Evolutionary conservation across 2,888 invertebrate genomes (phyloP).

Genomic region (Tridacna gigas): DNA sequence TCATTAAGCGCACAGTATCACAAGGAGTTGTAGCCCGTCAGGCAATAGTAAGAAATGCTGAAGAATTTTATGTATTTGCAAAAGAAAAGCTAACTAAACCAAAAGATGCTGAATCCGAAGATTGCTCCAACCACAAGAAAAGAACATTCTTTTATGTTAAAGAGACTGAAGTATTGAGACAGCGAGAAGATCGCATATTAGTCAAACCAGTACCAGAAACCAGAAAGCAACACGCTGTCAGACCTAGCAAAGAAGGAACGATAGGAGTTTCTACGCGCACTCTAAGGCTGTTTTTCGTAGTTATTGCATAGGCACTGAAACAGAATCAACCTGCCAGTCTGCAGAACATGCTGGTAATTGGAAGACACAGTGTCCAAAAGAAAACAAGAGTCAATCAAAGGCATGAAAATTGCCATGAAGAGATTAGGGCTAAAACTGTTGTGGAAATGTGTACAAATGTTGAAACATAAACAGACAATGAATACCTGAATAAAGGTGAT

Average conservation of each 20-base stretch:
- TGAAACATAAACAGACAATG: conserved; percentile 30
- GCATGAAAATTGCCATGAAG: no score
- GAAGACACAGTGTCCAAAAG: no score
- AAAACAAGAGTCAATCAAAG: no score
- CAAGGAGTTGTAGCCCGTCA: neutral
- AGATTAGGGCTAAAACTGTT: no score
- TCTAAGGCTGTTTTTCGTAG: neutral
- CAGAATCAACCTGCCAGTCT: no score
- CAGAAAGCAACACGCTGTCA: neutral
- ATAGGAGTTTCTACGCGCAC: neutral
- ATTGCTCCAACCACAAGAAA: neutral
- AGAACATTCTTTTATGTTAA: neutral
- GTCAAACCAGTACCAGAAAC: neutral
- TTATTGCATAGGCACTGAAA: conserved; percentile 23
- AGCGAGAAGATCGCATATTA: neutral
- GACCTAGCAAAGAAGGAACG: no score
- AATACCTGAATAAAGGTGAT: conserved; percentile 31
- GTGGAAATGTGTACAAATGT: conserved; percentile 34
- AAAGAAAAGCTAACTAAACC: conserved; percentile 20
- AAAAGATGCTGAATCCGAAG: neutral
- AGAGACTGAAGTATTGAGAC: neutral
- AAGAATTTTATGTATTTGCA: conserved; percentile 18
- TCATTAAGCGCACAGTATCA: conserved; percentile 15
- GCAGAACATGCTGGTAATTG: no score
- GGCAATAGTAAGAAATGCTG: neutral